A percentile compares a stretch with the other conserved stretches of the same genome.
These are phyloP conservation scores for Nylanderia fulva DNA, from an alignment of 1,140 invertebrate species.

Conservation along the genomic window DNA sequence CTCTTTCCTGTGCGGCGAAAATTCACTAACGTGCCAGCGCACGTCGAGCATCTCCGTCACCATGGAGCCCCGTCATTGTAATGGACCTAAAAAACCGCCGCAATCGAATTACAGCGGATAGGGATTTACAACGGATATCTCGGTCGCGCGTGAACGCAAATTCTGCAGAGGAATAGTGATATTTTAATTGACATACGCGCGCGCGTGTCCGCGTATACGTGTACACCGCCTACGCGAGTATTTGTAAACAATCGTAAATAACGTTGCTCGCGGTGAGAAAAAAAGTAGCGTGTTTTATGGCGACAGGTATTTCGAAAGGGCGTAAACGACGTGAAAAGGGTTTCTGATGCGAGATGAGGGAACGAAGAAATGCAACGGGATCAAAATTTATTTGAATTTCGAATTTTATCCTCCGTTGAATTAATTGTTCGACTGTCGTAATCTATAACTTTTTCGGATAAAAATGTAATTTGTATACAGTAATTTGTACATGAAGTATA, in stretches of 20 bases:
- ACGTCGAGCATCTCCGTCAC: constrained; percentile 63
- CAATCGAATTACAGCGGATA: not conserved
- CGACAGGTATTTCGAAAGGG: not conserved
- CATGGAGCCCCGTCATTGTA: constrained; percentile 17
- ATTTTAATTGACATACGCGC: not conserved
- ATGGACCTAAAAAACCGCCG: constrained; percentile 26
- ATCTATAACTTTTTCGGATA: constrained; percentile 4
- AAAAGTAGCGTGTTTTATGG: not conserved
- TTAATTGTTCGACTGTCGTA: not conserved
- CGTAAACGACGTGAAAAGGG: not conserved
- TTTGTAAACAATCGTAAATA: constrained; percentile 45
- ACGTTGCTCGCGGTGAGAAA: not conserved
- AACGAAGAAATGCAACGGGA: not conserved
- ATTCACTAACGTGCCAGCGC: constrained; percentile 71
- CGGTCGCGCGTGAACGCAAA: not conserved
- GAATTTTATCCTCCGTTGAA: too few species aligned
- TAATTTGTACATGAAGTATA: not conserved
- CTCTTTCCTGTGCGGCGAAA: constrained; percentile 70
- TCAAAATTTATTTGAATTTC: too few species aligned
- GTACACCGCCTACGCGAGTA: constrained; percentile 10
- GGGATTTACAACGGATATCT: not conserved
- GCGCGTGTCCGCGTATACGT: not conserved
- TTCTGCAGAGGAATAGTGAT: not conserved
- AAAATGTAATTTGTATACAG: too few species aligned
- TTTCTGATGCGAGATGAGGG: not conserved